phyloP scores from a whole-genome alignment of 2,797 vertebrate species.

The Thalassophryne amazonica region DNA sequence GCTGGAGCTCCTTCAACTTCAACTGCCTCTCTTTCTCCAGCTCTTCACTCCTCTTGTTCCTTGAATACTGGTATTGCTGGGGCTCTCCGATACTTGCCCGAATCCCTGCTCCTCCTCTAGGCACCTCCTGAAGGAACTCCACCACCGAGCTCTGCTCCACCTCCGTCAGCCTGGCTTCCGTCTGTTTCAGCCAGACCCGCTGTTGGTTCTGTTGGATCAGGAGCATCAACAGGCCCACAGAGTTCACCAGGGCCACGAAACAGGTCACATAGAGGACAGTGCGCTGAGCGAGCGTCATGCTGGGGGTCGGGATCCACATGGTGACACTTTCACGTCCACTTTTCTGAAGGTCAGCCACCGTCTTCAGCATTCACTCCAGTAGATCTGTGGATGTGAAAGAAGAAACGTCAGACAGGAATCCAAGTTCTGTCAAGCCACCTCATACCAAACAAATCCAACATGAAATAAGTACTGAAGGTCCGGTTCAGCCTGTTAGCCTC shows the following conservation, averaged over 20 bases:
- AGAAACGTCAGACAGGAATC: background rate
- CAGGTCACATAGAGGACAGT: slow-evolving; percentile 78
- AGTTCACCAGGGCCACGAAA: slow-evolving; percentile 80
- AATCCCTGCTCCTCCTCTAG: slow-evolving; percentile 44
- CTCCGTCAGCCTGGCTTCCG: slow-evolving; percentile 65
- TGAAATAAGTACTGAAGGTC: slow-evolving; percentile 3
- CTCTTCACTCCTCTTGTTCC: slow-evolving; percentile 80
- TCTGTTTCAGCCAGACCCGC: slow-evolving; percentile 62
- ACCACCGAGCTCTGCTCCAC: slow-evolving; percentile 73
- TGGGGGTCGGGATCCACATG: slow-evolving; percentile 71
- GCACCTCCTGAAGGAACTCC: slow-evolving; percentile 76
- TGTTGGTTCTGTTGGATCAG: slow-evolving; percentile 85
- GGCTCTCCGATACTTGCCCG: background rate
- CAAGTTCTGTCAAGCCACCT: background rate
- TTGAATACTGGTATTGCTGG: slow-evolving; percentile 60
- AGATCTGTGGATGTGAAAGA: background rate
- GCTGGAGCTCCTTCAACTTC: slow-evolving; percentile 40
- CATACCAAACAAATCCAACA: slow-evolving; percentile 6
- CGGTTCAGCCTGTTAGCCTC: slow-evolving; percentile 4
- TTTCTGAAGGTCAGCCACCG: slow-evolving; percentile 40
- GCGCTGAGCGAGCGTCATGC: slow-evolving; percentile 73
- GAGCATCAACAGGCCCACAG: slow-evolving; percentile 83
- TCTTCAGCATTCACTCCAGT: slow-evolving; percentile 44
- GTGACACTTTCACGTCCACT: slow-evolving; percentile 51
- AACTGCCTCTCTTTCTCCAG: slow-evolving; percentile 49